Percentiles rank a stretch among this genome's conserved stretches.
These are phyloP conservation scores for Hydraecia micacea DNA, from an alignment of 2,888 invertebrate genomes.

Conservation along the genomic window DNA sequence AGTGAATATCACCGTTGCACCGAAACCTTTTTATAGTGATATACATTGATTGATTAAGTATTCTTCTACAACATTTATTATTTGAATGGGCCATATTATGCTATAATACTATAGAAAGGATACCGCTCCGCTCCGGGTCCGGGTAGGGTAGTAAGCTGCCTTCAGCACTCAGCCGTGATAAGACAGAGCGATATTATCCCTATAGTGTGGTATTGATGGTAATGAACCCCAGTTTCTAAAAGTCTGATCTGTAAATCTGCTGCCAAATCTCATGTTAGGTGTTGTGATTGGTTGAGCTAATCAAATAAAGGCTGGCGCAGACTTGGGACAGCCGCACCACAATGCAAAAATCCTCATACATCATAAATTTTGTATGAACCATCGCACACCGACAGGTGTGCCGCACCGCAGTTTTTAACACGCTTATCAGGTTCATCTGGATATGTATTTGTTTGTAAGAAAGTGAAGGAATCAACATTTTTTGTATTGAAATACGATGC, in stretches of 20 bases:
- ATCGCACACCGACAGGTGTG: background rate
- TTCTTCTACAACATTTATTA: conserved; percentile 36
- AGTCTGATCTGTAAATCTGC: background rate
- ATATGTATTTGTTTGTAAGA: background rate
- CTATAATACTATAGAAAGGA: background rate
- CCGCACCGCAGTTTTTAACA: background rate
- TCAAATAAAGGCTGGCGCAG: background rate
- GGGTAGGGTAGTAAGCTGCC: background rate
- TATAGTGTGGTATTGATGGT: conserved; percentile 15
- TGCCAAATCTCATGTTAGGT: background rate
- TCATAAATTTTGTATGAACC: background rate
- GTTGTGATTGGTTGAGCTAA: background rate
- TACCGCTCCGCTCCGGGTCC: background rate
- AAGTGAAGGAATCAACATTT: too few relatives aligned
- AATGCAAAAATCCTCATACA: background rate
- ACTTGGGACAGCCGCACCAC: background rate
- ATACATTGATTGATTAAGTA: conserved; percentile 7
- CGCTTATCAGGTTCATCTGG: background rate
- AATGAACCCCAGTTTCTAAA: conserved; percentile 14
- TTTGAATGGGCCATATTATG: conserved; percentile 21
- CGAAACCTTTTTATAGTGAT: conserved; percentile 8
- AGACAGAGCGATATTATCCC: background rate
- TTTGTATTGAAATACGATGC: background rate
- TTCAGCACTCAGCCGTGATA: background rate
- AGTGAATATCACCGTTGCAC: background rate